Percentiles rank a stretch among this genome's conserved stretches.
These are phyloP conservation scores for Iselma pallidipennis DNA, from an alignment of 2,888 invertebrate species.

Conservation along the genomic window DNA sequence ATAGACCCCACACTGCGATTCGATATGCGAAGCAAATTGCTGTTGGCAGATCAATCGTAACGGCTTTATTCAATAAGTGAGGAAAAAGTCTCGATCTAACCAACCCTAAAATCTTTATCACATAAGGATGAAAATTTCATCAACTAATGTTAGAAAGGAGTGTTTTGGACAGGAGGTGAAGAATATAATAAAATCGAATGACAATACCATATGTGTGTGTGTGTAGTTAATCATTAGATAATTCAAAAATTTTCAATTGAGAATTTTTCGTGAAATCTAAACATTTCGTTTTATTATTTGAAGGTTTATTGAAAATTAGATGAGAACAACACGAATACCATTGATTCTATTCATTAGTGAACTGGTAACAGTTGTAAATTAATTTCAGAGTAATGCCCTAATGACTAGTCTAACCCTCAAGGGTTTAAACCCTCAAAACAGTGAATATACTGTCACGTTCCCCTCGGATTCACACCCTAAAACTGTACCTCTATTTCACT, in stretches of 20 bases:
- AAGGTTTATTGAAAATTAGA: not conserved
- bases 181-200: slow-evolving; percentile 46
- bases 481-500: not conserved
- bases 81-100: slow-evolving; percentile 40
- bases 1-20: slow-evolving; percentile 45
- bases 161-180: slow-evolving; percentile 46
- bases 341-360: slow-evolving; percentile 43
- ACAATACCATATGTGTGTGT: slow-evolving; percentile 27
- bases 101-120: slow-evolving; percentile 32
- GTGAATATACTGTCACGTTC: slow-evolving; percentile 24
- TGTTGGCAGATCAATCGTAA: slow-evolving; percentile 51
- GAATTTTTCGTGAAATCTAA: no score
- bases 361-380: slow-evolving; percentile 51
- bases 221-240: slow-evolving; percentile 46
- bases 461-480: slow-evolving; percentile 22
- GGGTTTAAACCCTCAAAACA: slow-evolving; percentile 35
- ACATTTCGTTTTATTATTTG: not conserved
- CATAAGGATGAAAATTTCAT: slow-evolving; percentile 39
- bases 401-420: slow-evolving; percentile 50
- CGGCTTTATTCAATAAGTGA: slow-evolving; percentile 41
- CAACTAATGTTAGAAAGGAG: slow-evolving; percentile 24
- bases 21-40: slow-evolving; percentile 49
- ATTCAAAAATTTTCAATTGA: no score
- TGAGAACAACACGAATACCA: not conserved
- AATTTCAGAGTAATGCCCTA: slow-evolving; percentile 55